Evolutionary conservation across 2,888 invertebrate genomes (phyloP).

Genomic region (Myopa testacea): DNA sequence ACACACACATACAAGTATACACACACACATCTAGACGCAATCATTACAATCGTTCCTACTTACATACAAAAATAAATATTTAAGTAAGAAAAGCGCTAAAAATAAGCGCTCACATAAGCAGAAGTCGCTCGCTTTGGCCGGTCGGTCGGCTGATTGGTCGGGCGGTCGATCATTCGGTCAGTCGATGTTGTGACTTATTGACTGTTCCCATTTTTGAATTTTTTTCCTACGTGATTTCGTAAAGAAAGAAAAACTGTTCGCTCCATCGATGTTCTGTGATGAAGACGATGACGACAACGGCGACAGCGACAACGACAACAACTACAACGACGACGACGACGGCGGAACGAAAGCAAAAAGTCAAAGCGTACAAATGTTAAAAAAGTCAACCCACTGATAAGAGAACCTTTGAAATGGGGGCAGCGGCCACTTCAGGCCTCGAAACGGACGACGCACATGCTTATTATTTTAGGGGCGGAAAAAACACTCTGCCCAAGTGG

Average conservation of each 20-base stretch:
- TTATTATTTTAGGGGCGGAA: conserved; percentile 7
- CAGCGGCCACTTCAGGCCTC: conserved; percentile 15
- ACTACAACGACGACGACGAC: conserved; percentile 18
- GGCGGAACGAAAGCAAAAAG: conserved; percentile 9
- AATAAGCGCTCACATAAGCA: conserved; percentile 26
- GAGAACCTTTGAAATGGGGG: conserved; percentile 18
- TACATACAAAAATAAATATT: conserved; percentile 34
- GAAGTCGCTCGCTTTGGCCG: conserved; percentile 1
- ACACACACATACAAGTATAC: neutral
- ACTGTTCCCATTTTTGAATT: conserved; percentile 47
- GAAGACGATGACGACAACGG: conserved; percentile 3
- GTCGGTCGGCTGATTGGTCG: neutral
- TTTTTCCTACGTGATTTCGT: conserved; percentile 11
- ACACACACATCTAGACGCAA: neutral
- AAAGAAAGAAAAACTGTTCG: neutral
- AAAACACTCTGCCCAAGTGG: neutral
- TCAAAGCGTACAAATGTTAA: conserved; percentile 17
- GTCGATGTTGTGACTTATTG: conserved; percentile 44
- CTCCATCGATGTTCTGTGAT: neutral
- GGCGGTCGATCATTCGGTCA: conserved; percentile 24
- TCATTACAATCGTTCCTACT: neutral
- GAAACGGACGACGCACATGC: conserved; percentile 19
- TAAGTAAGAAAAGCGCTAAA: conserved; percentile 34
- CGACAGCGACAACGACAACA: neutral
- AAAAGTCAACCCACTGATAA: conserved; percentile 20